phyloP scores from a whole-genome alignment of 2,797 vertebrate species.

The Danio aesculapii region DNA sequence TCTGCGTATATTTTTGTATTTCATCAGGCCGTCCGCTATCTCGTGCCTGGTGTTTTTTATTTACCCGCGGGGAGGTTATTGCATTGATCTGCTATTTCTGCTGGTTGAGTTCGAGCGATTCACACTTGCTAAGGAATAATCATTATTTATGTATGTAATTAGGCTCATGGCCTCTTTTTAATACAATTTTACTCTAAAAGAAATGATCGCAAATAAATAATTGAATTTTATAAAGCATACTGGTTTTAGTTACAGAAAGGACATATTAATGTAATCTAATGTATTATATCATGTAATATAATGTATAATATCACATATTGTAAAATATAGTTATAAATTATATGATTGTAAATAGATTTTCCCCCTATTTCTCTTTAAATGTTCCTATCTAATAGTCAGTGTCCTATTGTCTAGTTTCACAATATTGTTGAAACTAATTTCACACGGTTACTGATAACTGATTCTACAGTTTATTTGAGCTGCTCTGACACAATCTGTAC shows the following conservation, averaged over 20 bases:
- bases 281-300: no score
- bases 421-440: no score
- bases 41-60: slow-evolving; percentile 47
- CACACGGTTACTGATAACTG: no score
- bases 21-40: slow-evolving; percentile 45
- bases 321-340: no score
- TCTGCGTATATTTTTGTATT: slow-evolving; percentile 55
- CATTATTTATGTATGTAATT: slow-evolving; percentile 51
- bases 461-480: no score
- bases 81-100: slow-evolving; percentile 57
- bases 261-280: neutral
- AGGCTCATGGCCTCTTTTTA: slow-evolving; percentile 33
- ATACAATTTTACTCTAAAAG: neutral
- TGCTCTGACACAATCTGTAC: no score
- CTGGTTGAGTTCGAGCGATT: slow-evolving; percentile 49
- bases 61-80: slow-evolving; percentile 57
- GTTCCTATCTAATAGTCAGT: no score
- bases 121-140: slow-evolving; percentile 45
- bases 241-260: neutral
- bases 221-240: neutral
- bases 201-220: neutral
- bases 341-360: no score
- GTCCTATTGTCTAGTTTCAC: no score
- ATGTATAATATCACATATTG: no score
- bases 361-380: no score